Percentiles rank a stretch among this genome's conserved stretches.
These are phyloP conservation scores for Ailuropoda melanoleuca DNA, from an alignment of 2,113 vertebrate species.

Conservation along the genomic window DNA sequence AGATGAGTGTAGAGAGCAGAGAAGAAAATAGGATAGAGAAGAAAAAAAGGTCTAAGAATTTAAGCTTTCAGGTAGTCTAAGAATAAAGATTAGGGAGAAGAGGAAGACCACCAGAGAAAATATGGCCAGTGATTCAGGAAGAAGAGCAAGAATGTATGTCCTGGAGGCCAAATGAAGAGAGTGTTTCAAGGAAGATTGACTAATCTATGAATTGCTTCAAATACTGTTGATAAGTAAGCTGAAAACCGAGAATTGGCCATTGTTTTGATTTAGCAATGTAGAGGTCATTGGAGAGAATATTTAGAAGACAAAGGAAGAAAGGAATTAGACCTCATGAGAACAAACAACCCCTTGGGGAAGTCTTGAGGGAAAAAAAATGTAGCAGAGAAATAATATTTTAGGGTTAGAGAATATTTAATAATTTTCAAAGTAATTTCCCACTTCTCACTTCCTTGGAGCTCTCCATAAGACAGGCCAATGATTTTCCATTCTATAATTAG, in stretches of 20 bases:
- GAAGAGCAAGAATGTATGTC: background rate
- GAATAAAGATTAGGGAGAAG: background rate
- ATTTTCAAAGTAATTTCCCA: background rate
- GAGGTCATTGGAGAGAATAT: background rate
- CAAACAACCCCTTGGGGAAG: background rate
- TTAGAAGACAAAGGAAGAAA: background rate
- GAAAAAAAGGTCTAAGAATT: background rate
- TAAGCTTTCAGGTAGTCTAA: background rate
- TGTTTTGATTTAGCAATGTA: background rate
- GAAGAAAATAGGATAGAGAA: background rate
- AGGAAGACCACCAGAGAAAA: background rate
- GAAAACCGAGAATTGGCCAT: background rate
- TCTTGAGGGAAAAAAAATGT: background rate
- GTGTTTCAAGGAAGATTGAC: background rate
- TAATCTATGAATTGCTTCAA: too few relatives aligned
- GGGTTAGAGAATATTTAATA: background rate
- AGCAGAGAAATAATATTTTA: background rate
- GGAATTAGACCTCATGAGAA: background rate
- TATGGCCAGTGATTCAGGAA: background rate
- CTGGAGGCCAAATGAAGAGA: background rate
- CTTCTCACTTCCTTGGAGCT: background rate
- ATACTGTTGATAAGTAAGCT: background rate
- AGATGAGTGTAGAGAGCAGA: background rate
- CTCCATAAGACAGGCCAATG: background rate
- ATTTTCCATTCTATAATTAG: slow-evolving; percentile 13